Evolutionary conservation across 2,797 vertebrate genomes (phyloP).

Genomic region (Myiotriccus ornatus): DNA sequence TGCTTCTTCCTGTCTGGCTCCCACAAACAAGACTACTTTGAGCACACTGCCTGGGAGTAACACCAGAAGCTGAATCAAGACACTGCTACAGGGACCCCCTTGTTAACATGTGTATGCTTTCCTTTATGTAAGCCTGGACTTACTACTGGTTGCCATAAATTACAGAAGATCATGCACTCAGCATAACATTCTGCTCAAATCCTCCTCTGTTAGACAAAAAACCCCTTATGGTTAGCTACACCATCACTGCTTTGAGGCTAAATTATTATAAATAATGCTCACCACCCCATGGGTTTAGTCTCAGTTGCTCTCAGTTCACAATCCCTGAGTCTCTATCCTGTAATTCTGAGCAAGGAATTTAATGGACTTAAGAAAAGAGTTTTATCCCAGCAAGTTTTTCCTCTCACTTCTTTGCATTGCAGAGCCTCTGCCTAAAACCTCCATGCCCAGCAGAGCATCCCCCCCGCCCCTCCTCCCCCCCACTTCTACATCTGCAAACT

Average conservation of each 20-base stretch:
- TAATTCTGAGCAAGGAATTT: not conserved
- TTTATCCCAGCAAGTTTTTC: not conserved
- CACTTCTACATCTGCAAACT: not conserved
- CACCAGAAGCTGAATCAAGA: not conserved
- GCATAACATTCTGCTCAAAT: not conserved
- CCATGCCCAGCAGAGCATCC: not conserved
- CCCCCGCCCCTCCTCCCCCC: not conserved
- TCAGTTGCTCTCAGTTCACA: not conserved
- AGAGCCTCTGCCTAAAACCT: not conserved
- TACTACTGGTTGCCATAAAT: not conserved
- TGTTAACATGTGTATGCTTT: not conserved
- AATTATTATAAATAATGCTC: not conserved
- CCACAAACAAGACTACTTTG: not conserved
- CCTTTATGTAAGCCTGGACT: not conserved
- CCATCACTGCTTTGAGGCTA: not conserved
- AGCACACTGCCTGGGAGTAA: not conserved
- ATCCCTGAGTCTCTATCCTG: not conserved
- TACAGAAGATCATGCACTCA: not conserved
- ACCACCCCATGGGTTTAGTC: not conserved
- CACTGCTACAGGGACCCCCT: not conserved
- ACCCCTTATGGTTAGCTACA: not conserved
- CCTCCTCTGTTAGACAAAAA: not conserved
- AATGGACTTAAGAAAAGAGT: not conserved
- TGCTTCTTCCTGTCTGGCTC: not conserved
- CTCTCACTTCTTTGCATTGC: not conserved